Base-by-base conservation (phyloP, 2,113 vertebrate species). In the Etheostoma spectabile region DNA sequence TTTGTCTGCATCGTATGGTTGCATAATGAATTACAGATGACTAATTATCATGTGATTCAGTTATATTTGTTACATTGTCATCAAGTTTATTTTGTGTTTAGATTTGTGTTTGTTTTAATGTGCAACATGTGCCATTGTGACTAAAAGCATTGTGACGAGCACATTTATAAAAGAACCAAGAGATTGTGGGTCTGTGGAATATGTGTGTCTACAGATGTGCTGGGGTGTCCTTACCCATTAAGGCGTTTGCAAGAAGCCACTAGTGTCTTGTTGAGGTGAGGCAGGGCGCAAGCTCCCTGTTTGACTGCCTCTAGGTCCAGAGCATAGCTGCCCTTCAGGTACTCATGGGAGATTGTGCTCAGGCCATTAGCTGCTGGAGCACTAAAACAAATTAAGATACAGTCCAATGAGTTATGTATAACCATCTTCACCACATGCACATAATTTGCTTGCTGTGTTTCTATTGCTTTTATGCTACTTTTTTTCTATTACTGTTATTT, bases 281-380 rank as follows among this genome's bases (percentile, higher is more conserved):
- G 97, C 74, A 99, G 93, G 33, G 88, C 95, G 85, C 93, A 96
- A 69, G 97, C 97, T 45, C 98, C 98, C 0, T 95, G 96, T 59
- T 95, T 96, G 45, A 99, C 97, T 0, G 97, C 98, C 83, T 99
- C 97, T 55, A 99, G 95, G 82, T 99, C 98, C 92, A 99, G 93
- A 16, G 95, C 95, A 1, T 99, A 99, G 93, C 97, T 99, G 68
- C 97, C 96, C 89, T 97, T 98, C 94, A 99, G 95, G 90, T 99
- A 99, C 87, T 99, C 97, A 0, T 99, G 98, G 2, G 97, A 99
- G 57, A 99, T 93, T 56, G 95, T 96, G 93, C 96, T 97, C 78
- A 98, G 93, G 18, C 97, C 97, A 3, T 99, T 99, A 56, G 96
- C 93, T 30, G 96, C 90, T 55, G 96, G 95, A 74, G 42, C 6